Evolutionary conservation across 2,113 vertebrate species (phyloP).

Genomic region (Anarrhichthys ocellatus): DNA sequence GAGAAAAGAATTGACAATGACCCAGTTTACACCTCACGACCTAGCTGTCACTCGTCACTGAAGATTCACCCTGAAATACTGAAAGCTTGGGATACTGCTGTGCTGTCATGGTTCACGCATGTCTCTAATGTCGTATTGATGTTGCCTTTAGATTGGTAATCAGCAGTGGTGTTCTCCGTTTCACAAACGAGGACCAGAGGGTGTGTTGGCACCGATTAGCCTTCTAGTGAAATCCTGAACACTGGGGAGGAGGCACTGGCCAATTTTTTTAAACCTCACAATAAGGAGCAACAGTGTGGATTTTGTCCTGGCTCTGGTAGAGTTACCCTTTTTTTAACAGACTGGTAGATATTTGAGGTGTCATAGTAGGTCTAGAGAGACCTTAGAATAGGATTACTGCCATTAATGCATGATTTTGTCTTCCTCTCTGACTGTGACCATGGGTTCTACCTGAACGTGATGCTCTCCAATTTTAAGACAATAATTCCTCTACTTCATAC

Average conservation of each 20-base stretch:
- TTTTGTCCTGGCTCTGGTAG: background rate
- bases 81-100: conserved; percentile 10
- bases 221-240: background rate
- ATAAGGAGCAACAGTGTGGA: background rate
- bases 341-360: background rate
- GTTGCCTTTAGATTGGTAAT: background rate
- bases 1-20: background rate
- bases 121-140: conserved; percentile 1
- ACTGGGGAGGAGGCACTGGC: background rate
- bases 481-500: background rate
- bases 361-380: background rate
- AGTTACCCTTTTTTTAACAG: background rate
- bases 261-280: background rate
- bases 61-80: conserved; percentile 1
- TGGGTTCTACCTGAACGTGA: too few species aligned
- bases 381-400: too few species aligned
- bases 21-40: background rate
- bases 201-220: background rate
- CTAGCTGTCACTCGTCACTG: background rate
- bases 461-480: too few species aligned
- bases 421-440: too few species aligned
- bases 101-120: background rate
- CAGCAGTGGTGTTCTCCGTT: background rate
- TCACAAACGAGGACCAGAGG: conserved; percentile 5
- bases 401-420: too few species aligned